phyloP scores from a whole-genome alignment of 2,888 invertebrate genomes.

The Tetranychus piercei region DNA sequence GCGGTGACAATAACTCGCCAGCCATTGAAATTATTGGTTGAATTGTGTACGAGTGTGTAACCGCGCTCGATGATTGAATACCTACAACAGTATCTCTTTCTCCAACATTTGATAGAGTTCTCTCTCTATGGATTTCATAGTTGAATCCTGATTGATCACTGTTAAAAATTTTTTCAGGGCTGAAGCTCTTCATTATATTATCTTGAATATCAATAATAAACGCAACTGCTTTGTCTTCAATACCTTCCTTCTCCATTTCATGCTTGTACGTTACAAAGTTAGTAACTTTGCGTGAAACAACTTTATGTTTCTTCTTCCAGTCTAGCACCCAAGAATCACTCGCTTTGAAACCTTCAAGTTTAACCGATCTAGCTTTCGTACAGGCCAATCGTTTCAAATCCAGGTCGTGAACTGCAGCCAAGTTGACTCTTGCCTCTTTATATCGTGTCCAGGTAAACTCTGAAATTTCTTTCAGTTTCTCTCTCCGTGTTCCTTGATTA shows the following conservation, averaged over 20 bases:
- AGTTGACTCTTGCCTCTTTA: not conserved
- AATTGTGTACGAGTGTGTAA: conserved; percentile 14
- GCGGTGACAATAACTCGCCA: not conserved
- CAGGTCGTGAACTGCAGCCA: not conserved
- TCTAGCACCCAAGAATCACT: not conserved
- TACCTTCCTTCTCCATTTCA: not conserved
- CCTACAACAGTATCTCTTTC: not conserved
- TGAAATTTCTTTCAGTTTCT: not conserved
- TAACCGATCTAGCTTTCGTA: not conserved
- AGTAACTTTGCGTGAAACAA: not conserved
- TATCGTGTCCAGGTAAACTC: not conserved
- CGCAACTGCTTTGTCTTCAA: not conserved
- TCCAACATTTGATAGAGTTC: not conserved
- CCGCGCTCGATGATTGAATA: not conserved
- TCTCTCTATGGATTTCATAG: not conserved
- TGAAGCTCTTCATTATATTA: not conserved
- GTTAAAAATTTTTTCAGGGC: conserved; percentile 1
- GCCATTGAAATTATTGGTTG: not conserved
- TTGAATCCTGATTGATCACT: conserved; percentile 13
- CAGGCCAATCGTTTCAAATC: not conserved
- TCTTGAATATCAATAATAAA: not conserved
- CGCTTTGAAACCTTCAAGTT: not conserved
- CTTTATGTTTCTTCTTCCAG: not conserved
- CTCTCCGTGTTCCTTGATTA: not conserved
- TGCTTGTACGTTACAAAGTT: not conserved